Conservation (phyloP, 2,888 invertebrate species). For the Sphaeridia pumilis region DNA sequence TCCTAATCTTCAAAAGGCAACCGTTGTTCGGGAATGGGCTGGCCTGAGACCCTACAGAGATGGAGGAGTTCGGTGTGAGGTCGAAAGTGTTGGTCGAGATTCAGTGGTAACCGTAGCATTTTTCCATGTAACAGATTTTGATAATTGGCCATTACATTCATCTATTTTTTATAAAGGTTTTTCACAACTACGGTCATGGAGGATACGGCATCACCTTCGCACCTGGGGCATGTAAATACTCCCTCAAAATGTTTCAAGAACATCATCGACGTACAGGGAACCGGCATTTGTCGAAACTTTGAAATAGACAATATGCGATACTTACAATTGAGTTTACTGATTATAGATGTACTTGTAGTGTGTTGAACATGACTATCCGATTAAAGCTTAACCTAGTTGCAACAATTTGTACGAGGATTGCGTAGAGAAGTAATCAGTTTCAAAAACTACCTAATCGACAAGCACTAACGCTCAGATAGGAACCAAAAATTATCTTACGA, state of each 20-base stretch:
- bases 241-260: conserved; percentile 56
- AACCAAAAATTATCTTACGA: too few relatives aligned
- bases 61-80: conserved; percentile 41
- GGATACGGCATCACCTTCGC: conserved; percentile 84
- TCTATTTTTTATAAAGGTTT: conserved; percentile 46
- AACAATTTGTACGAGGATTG: too few relatives aligned
- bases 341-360: too few relatives aligned
- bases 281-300: neutral
- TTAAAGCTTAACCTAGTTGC: too few relatives aligned
- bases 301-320: too few relatives aligned
- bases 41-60: conserved; percentile 71
- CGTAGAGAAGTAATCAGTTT: too few relatives aligned
- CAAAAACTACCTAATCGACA: too few relatives aligned
- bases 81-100: conserved; percentile 32
- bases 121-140: neutral
- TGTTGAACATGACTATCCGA: too few relatives aligned
- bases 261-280: conserved; percentile 36
- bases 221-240: conserved; percentile 72
- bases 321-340: too few relatives aligned
- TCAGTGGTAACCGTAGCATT: neutral
- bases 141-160: neutral
- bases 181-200: conserved; percentile 93
- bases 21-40: conserved; percentile 60
- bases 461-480: too few relatives aligned
- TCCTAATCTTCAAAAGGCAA: conserved; percentile 50